Conservation (phyloP, 1,140 invertebrate genomes). For the Bactericera cockerelli region DNA sequence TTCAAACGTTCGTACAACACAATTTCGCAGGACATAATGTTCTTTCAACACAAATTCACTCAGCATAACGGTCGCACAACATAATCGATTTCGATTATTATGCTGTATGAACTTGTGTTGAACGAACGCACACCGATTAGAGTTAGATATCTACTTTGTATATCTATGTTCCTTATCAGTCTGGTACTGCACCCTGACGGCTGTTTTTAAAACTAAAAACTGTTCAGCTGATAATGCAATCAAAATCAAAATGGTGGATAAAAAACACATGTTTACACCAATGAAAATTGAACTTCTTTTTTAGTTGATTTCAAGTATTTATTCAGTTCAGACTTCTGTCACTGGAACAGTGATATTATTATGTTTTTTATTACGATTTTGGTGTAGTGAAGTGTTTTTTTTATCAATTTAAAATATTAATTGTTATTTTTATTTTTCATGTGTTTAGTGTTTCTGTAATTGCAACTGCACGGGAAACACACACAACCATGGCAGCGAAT, state of each 20-base stretch:
- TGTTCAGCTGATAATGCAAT: slow-evolving; percentile 3
- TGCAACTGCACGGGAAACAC: neutral
- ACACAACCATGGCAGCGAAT: slow-evolving; percentile 63
- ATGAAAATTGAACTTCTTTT: neutral
- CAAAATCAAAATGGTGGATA: neutral
- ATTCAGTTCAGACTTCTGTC: neutral
- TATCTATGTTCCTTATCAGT: too few species aligned
- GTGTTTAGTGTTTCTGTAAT: neutral
- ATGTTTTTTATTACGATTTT: slow-evolving; percentile 7
- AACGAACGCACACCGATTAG: too few species aligned
- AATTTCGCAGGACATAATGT: too few species aligned
- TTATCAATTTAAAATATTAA: neutral
- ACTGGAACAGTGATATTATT: slow-evolving; percentile 7
- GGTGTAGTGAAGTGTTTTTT: slow-evolving; percentile 3
- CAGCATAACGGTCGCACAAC: too few species aligned
- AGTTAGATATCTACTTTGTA: too few species aligned
- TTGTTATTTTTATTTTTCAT: neutral
- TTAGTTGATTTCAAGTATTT: neutral
- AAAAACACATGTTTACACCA: slow-evolving; percentile 8
- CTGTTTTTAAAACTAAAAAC: neutral
- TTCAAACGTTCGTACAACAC: too few species aligned
- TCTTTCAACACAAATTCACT: too few species aligned
- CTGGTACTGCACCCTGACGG: neutral
- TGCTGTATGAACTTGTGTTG: too few species aligned
- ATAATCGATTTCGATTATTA: too few species aligned